Conservation (phyloP, 53 echinoderm and acorn worm genomes). For the Astropecten irregularis region DNA sequence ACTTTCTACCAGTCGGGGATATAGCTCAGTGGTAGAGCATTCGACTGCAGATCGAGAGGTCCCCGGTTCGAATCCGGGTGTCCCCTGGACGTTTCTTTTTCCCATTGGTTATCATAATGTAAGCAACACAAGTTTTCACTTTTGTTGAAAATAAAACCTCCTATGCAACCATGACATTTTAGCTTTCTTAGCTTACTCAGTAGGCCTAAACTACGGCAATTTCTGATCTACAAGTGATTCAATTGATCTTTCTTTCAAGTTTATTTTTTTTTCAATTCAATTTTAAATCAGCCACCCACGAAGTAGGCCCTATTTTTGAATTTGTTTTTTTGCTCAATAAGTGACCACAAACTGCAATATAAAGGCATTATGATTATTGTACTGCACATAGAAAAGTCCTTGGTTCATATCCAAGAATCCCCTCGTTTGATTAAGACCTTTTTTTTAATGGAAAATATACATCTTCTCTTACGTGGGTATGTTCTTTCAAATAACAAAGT, state of each 20-base stretch:
- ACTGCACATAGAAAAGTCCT: too few species aligned
- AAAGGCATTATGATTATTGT: too few species aligned
- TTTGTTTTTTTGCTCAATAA: too few species aligned
- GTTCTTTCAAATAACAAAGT: too few species aligned
- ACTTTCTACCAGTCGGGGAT: background rate
- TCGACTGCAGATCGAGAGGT: constrained; percentile 41
- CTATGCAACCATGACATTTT: background rate
- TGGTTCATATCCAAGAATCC: too few species aligned
- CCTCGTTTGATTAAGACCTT: too few species aligned
- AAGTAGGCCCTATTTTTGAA: too few species aligned
- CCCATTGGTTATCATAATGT: background rate
- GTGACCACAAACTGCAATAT: too few species aligned
- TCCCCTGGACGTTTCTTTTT: constrained; percentile 12
- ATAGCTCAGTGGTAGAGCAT: constrained; percentile 42
- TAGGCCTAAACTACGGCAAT: background rate
- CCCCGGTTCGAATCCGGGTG: constrained; percentile 52
- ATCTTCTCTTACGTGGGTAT: too few species aligned
- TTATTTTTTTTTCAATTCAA: too few species aligned
- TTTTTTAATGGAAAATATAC: too few species aligned
- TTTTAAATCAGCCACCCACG: too few species aligned
- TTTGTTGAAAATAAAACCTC: background rate
- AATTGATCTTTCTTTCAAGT: background rate
- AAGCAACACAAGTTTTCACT: background rate
- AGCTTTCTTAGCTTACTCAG: background rate
- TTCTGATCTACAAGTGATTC: background rate